These are phyloP conservation scores for Cygnus buccinator DNA, from an alignment of 2,113 vertebrate species.

Conservation along the genomic window DNA sequence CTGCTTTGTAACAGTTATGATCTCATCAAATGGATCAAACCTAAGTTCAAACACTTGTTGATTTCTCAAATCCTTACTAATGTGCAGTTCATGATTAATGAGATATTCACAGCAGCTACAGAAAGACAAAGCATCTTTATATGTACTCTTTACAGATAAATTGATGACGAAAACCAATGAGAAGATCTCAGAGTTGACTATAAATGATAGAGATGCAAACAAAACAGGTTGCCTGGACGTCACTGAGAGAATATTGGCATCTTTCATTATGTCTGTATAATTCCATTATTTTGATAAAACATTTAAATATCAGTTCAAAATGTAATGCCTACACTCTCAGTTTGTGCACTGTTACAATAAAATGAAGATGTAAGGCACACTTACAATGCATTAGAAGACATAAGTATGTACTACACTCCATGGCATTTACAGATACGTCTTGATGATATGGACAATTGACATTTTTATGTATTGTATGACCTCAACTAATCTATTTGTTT, in stretches of 20 bases:
- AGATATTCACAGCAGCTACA: constrained; percentile 42
- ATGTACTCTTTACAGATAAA: constrained; percentile 49
- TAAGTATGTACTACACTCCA: neutral
- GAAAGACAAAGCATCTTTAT: constrained; percentile 56
- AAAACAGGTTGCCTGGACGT: constrained; percentile 31
- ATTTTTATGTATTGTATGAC: neutral
- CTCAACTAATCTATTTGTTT: constrained; percentile 16
- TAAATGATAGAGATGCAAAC: constrained; percentile 63
- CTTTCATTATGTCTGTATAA: constrained; percentile 37
- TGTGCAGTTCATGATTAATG: constrained; percentile 34
- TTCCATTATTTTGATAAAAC: constrained; percentile 30
- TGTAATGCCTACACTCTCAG: constrained; percentile 3
- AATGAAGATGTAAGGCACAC: constrained; percentile 14
- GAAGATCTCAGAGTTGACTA: constrained; percentile 54
- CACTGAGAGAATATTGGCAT: constrained; percentile 10
- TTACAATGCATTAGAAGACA: neutral
- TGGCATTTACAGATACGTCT: constrained; percentile 10
- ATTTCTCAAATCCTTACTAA: constrained; percentile 30
- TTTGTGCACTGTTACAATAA: neutral
- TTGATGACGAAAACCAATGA: constrained; percentile 49
- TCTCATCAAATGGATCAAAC: constrained; percentile 33
- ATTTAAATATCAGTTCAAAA: constrained; percentile 8
- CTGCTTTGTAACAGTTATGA: neutral
- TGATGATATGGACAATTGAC: neutral
- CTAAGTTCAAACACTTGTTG: constrained; percentile 34